A percentile compares a stretch with the other conserved stretches of the same genome.
Evolutionary conservation across 1,140 invertebrate species (phyloP).

Genomic region (Drosophila jambulina): DNA sequence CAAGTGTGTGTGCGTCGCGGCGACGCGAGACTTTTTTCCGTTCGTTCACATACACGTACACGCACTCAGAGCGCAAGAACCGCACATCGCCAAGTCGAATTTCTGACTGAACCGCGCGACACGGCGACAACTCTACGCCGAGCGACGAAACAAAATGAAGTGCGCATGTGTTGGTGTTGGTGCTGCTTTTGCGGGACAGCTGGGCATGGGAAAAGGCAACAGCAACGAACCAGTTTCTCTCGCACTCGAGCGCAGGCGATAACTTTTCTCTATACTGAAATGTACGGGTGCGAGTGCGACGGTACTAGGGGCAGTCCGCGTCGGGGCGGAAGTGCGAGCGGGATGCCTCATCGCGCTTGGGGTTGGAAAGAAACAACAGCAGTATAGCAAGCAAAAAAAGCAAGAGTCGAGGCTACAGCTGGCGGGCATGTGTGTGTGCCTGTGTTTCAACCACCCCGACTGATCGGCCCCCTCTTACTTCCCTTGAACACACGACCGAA

Average conservation of each 20-base stretch:
- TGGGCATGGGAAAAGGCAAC: constrained; percentile 30
- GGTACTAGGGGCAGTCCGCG: constrained; percentile 38
- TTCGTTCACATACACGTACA: constrained; percentile 3
- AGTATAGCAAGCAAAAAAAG: constrained; percentile 46
- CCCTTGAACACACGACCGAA: constrained; percentile 22
- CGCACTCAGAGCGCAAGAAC: constrained; percentile 33
- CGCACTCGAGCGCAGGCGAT: constrained; percentile 26
- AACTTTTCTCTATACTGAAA: constrained; percentile 78
- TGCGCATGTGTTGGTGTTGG: constrained; percentile 63
- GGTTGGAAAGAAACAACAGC: constrained; percentile 78
- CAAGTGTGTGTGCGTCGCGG: constrained; percentile 29
- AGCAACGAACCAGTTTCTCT: constrained; percentile 64
- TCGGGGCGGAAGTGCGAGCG: constrained; percentile 28
- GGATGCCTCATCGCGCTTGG: constrained; percentile 43
- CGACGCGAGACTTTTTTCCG: constrained; percentile 35
- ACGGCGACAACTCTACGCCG: constrained; percentile 64
- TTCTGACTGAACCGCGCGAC: constrained; percentile 54
- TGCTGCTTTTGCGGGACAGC: constrained; percentile 13
- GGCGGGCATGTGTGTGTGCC: constrained; percentile 69
- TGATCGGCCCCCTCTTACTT: constrained; percentile 33
- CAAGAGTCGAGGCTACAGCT: constrained; percentile 72
- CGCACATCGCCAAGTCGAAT: constrained; percentile 61
- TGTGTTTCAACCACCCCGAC: constrained; percentile 65
- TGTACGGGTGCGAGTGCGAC: constrained; percentile 60
- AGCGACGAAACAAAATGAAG: constrained; percentile 73